Conservation (phyloP, 2,888 invertebrate genomes). For the Geophilus truncorum region DNA sequence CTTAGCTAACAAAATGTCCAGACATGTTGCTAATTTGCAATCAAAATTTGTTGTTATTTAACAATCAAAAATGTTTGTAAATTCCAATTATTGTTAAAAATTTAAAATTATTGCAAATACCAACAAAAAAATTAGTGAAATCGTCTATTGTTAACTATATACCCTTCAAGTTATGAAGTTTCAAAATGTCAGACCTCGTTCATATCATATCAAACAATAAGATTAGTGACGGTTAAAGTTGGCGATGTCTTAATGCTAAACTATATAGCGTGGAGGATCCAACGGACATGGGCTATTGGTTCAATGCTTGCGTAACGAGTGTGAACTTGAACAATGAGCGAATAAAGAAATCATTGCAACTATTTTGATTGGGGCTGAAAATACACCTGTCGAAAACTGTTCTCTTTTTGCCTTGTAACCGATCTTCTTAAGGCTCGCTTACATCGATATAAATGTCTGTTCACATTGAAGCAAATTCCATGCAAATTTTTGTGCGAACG, state of each 20-base stretch:
- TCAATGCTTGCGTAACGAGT: slow-evolving; percentile 47
- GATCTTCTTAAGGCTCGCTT: slow-evolving; percentile 64
- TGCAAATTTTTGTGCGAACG: no score
- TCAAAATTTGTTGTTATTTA: no score
- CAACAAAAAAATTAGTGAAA: no score
- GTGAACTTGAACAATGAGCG: slow-evolving; percentile 39
- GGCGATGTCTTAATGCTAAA: slow-evolving; percentile 67
- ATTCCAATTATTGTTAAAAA: no score
- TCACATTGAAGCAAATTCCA: no score
- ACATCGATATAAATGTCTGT: no score
- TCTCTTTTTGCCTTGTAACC: slow-evolving; percentile 56
- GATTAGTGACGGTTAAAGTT: slow-evolving; percentile 55
- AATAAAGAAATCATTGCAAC: slow-evolving; percentile 56
- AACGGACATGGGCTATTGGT: slow-evolving; percentile 66
- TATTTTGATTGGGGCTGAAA: slow-evolving; percentile 54
- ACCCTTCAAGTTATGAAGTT: slow-evolving; percentile 46
- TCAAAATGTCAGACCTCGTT: slow-evolving; percentile 63
- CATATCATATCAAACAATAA: slow-evolving; percentile 56
- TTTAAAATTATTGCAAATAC: no score
- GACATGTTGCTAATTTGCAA: no score
- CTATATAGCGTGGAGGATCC: slow-evolving; percentile 67
- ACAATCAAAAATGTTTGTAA: no score
- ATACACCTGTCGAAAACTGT: slow-evolving; percentile 58
- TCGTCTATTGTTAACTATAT: no score
- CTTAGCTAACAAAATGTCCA: no score